Evolutionary conservation across 2,888 invertebrate species (phyloP), one percentile per base, ranked within the genome.

Genomic region (Drosophila bunnanda): DNA sequence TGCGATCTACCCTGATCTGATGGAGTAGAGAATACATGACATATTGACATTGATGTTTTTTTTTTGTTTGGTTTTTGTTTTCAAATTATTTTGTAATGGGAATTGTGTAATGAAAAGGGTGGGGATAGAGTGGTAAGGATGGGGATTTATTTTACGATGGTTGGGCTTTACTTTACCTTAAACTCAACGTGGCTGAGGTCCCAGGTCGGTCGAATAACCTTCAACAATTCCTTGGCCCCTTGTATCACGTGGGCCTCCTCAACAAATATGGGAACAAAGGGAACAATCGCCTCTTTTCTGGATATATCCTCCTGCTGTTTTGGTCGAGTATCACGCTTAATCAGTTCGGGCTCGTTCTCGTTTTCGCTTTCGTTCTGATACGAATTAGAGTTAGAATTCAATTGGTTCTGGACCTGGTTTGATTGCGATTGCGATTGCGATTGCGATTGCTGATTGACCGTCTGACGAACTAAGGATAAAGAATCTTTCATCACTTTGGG

Each of bases 181-280:
- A 95, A 95, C 85, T 94, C 93, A 69, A 97, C 93, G 83, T 94
- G 93, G 76, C 94, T 93, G 70, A 93, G 84, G 61, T 93, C 92
- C 97, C 97, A 97, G 44, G 93, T 84, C 20, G 97, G 96, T 90
- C 96, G 94, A 78, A 97, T 94, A 53, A 92, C 93, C 91, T 94
- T 93, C 67, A 97, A 93, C 84, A 97, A 93, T 90, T 94, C 93
- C 78, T 93, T 92, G 59, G 96, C 96, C 80, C 96, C 97, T 44
- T 93, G 92, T 78, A 94, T 93, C 54, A 96, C 93, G 90, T 95
- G 93, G 89, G 94, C 93, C 91, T 96, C 96, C 80, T 95, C 93
- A 80, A 96, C 93, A 80, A 93, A 94, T 71, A 96, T 89, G 57
- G 95, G 93, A 68, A 95, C 80, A 78, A 84, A 89, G 15, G 90